phyloP scores from a whole-genome alignment of 2,797 vertebrate genomes.

The Enoplosus armatus region DNA sequence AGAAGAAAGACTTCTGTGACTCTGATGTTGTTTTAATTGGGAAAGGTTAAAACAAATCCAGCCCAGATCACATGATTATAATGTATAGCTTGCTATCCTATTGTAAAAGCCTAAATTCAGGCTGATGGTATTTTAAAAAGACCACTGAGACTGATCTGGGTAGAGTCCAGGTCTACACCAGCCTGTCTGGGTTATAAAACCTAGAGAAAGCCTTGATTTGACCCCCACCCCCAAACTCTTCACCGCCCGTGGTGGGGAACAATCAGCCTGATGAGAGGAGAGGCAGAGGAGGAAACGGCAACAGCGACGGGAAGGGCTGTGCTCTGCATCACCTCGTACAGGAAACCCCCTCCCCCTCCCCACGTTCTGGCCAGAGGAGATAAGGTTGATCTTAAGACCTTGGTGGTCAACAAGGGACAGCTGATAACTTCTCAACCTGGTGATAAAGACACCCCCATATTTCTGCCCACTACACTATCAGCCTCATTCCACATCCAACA shows the following conservation, averaged over 20 bases:
- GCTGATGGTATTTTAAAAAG: conserved; percentile 12
- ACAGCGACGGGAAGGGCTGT: conserved; percentile 89
- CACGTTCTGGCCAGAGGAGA: conserved; percentile 88
- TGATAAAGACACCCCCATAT: conserved; percentile 70
- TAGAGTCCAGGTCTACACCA: conserved; percentile 27
- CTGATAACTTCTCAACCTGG: conserved; percentile 83
- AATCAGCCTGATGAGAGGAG: conserved; percentile 85
- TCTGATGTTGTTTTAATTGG: conserved; percentile 19
- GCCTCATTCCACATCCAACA: conserved; percentile 25
- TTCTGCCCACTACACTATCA: conserved; percentile 36
- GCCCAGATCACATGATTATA: background rate
- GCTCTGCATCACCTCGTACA: conserved; percentile 87
- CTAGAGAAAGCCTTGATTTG: conserved; percentile 59
- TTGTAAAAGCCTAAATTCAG: conserved; percentile 5
- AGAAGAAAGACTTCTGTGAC: background rate
- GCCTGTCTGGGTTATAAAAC: conserved; percentile 46
- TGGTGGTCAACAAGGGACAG: conserved; percentile 78
- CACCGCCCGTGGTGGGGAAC: conserved; percentile 81
- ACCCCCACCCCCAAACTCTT: conserved; percentile 38
- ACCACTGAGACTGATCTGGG: conserved; percentile 15
- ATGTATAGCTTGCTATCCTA: background rate
- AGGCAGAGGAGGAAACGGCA: conserved; percentile 87
- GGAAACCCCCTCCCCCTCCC: conserved; percentile 84
- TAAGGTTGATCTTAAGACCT: conserved; percentile 88
- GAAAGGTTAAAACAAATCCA: background rate